Percentiles rank a stretch among this genome's conserved stretches.
These are phyloP conservation scores for Acleris laterana DNA, from an alignment of 2,888 invertebrate species.

Conservation along the genomic window DNA sequence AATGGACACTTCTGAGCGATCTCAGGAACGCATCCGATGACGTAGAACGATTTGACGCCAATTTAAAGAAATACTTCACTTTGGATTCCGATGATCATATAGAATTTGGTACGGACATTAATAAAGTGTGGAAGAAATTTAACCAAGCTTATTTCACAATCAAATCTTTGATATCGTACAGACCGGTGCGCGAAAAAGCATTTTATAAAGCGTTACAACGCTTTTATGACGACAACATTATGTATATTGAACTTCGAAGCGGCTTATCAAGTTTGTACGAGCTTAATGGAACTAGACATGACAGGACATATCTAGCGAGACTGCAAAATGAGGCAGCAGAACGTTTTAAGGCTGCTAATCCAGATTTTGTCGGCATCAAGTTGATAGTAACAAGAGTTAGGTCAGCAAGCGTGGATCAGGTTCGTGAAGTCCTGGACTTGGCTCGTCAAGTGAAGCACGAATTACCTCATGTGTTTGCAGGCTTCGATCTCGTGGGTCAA, in stretches of 20 bases:
- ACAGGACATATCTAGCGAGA: constrained; percentile 77
- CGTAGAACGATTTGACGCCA: constrained; percentile 74
- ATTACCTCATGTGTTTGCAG: constrained; percentile 88
- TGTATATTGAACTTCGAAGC: constrained; percentile 88
- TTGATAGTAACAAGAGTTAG: constrained; percentile 83
- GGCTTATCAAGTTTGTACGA: constrained; percentile 86
- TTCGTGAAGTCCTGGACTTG: constrained; percentile 68
- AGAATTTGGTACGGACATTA: constrained; percentile 73
- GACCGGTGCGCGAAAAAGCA: constrained; percentile 86
- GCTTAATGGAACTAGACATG: constrained; percentile 83
- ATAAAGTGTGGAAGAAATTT: constrained; percentile 86
- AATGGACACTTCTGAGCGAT: constrained; percentile 80
- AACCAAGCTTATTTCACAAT: constrained; percentile 78
- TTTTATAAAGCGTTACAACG: constrained; percentile 86
- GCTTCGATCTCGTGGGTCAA: constrained; percentile 92
- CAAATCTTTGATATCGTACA: constrained; percentile 83
- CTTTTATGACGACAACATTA: constrained; percentile 87
- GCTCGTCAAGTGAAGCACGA: constrained; percentile 66
- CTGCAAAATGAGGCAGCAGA: constrained; percentile 83
- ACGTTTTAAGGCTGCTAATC: constrained; percentile 84
- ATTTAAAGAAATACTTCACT: constrained; percentile 81
- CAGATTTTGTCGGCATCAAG: constrained; percentile 87
- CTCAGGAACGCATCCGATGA: constrained; percentile 72
- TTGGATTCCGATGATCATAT: constrained; percentile 74
- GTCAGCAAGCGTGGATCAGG: constrained; percentile 53